Evolutionary conservation across 92 coral and sea anemone species (phyloP), one percentile per base, ranked within the genome.

Genomic region (Umimayanthus chanpuru): DNA sequence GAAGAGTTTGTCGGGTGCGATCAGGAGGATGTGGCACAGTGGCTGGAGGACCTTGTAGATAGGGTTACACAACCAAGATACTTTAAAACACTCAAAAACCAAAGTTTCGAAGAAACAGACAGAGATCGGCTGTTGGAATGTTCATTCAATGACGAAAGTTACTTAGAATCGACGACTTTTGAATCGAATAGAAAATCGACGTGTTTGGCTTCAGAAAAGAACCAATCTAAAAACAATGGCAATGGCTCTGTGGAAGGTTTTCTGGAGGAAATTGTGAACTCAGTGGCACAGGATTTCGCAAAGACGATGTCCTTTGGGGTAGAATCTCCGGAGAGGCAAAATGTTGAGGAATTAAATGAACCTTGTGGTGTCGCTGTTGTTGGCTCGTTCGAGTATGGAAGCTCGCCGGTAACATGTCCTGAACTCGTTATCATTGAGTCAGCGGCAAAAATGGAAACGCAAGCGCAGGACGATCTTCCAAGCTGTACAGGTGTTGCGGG

Each of bases 11-110:
- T 61, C 70, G 29, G 15, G 7, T 30, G 78, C 71, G 87, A 44
- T 21, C 39, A 83, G 1, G 76, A 6, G 3, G 79, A 4, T 21
- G 18, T 83, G 15, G 87, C 78, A 44, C 87, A 70, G 16, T 67
- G 87, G 87, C 87, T 83, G 16, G 77, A 73, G 44, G 78, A 83
- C 36, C 87, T 83, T 6, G 28, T 73, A 44, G 87, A 83, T 15
- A 70, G 9, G 47, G 67, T 83, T 43, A 49, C 78, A 26, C 77
- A 55, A 47, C 29, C 49, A 41, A 67, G n/a, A 30, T 28, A 55
- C 28, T 83, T 26, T 6, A 14, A 43, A 41, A 50, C n/a, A 21
- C 29, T 65, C 2, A 49, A 44, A 15, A 82, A 18, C 32, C 40
- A 43, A 70, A 25, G 5, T 16, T 41, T 44, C 16, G 64, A 82